Percentiles rank a stretch among this genome's conserved stretches.
Conservation (phyloP, 2,113 vertebrate genomes). For the Suncus etruscus region DNA sequence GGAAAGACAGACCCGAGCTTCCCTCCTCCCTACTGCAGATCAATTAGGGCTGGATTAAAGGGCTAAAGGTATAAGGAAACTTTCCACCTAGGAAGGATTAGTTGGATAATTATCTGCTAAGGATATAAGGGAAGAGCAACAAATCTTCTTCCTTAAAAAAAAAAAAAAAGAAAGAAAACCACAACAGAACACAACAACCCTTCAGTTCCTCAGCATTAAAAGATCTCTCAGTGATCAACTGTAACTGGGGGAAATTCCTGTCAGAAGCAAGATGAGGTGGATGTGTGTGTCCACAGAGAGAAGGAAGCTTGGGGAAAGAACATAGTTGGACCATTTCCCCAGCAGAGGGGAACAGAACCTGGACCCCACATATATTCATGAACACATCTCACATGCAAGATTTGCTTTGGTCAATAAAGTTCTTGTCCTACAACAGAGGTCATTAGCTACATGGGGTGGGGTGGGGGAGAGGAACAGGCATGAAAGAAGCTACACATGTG, state of each 20-base stretch:
- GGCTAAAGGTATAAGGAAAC: background rate
- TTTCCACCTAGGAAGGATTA: conserved; percentile 23
- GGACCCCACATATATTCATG: no score
- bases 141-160: background rate
- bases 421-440: no score
- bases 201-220: conserved; percentile 6
- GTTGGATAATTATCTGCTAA: conserved; percentile 10
- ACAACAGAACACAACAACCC: background rate
- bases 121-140: background rate
- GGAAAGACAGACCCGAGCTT: background rate
- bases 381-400: no score
- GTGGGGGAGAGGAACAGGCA: rapidly evolving
- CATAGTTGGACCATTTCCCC: no score
- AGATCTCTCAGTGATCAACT: background rate
- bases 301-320: no score
- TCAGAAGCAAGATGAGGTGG: background rate
- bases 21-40: background rate
- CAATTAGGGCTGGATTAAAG: conserved; percentile 68
- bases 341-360: no score
- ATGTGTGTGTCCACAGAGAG: background rate
- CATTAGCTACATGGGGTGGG: no score
- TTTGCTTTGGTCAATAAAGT: no score
- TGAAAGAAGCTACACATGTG: background rate
- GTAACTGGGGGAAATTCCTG: background rate
- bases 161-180: no score